Evolutionary conservation across 1,140 invertebrate species (phyloP), one percentile per base, ranked within the genome.

Genomic region (Diorhabda elongata): DNA sequence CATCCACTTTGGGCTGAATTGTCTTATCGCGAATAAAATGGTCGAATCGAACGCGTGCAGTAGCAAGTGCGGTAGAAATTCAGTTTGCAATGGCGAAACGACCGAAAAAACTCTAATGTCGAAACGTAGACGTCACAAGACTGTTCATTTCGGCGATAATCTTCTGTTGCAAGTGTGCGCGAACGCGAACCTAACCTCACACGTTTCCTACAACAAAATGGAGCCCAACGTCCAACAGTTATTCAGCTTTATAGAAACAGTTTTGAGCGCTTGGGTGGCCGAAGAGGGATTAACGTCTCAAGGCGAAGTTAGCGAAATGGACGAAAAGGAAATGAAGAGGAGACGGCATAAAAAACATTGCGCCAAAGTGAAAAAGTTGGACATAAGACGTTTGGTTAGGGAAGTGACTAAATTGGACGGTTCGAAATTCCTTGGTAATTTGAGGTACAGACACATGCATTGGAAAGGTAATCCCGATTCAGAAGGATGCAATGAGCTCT

Each of bases 221-320:
- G 86, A 89, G 75, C 86, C 88, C n/a, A 90, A 91, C 78, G 89
- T 91, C n/a, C 88, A 90, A 78, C 88, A 90, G 80, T 83, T 91
- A 67, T 91, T 91, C 79, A 90, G 88, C 77, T 91, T 91, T 75
- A 90, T 91, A 62, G 89, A 90, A 78, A 86, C 86, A 69, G 87
- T 89, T 45, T 77, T 89, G 56, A 89, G 87, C 74, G 87, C 88
- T 41, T 89, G 87, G 87, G 87, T 87, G 7, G 87, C 87, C 61
- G 88, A 89, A 71, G 88, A 89, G 68, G 87, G 87, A 9, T 83
- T 89, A 58, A 86, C 85, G 2, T 88, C 87, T 66, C 88, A 88
- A 2, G 88, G 87, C 3, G 87, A 88, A 74, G 86, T 87, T 2
- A 85, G 85, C 72, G 87, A 89, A 76, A 84, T 86, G 69, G 87